Percentiles rank a stretch among this genome's conserved stretches.
These are phyloP conservation scores for Folsomia manolachei DNA, from an alignment of 2,888 invertebrate species.

Conservation along the genomic window DNA sequence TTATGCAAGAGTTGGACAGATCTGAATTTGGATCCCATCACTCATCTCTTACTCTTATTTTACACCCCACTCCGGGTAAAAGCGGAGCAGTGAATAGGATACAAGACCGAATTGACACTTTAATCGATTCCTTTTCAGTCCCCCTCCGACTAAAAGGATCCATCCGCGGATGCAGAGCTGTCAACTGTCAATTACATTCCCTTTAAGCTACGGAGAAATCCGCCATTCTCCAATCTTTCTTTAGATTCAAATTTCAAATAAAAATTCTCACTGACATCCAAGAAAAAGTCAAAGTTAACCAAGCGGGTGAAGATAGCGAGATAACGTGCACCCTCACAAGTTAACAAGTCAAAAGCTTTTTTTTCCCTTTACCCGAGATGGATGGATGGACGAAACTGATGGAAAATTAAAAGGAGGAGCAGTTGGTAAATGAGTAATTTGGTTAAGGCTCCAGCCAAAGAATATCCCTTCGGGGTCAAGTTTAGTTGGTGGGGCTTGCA, in stretches of 20 bases:
- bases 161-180: conserved; percentile 20
- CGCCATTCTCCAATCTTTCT: background rate
- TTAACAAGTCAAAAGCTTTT: background rate
- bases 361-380: too few relatives aligned
- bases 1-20: background rate
- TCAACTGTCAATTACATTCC: conserved; percentile 27
- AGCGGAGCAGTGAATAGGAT: background rate
- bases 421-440: conserved; percentile 20
- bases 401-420: conserved; percentile 3
- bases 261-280: background rate
- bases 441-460: conserved; percentile 28
- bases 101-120: conserved; percentile 21
- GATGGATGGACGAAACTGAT: background rate
- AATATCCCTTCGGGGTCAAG: conserved; percentile 38
- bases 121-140: conserved; percentile 14
- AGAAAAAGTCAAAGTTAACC: too few relatives aligned
- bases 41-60: too few relatives aligned
- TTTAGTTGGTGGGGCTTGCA: conserved; percentile 14
- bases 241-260: conserved; percentile 5
- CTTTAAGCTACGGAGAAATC: too few relatives aligned
- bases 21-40: conserved; percentile 8
- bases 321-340: too few relatives aligned
- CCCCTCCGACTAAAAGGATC: background rate
- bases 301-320: too few relatives aligned
- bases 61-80: too few relatives aligned